phyloP scores from a whole-genome alignment of 2,797 vertebrate genomes.

The Acanthopagrus latus region DNA sequence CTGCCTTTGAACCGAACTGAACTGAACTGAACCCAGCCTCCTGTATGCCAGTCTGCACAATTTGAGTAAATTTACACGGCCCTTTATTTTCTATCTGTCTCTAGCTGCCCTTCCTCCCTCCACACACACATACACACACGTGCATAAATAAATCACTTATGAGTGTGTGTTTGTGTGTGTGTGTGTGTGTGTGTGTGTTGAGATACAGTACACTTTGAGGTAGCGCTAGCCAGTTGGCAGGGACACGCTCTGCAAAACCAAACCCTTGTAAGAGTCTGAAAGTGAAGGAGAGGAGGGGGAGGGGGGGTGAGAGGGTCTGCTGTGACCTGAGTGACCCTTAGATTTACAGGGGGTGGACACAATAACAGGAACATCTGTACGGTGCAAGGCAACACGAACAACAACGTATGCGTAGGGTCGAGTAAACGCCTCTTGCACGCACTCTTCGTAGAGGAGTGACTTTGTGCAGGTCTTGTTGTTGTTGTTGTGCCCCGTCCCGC shows the following conservation, averaged over 20 bases:
- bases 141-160: constrained; percentile 18
- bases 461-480: constrained; percentile 64
- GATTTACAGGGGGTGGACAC: constrained; percentile 52
- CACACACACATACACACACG: background rate
- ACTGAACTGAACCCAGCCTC: constrained; percentile 71
- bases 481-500: constrained; percentile 19
- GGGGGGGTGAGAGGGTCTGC: constrained; percentile 55
- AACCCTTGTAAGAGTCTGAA: constrained; percentile 61
- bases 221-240: constrained; percentile 65
- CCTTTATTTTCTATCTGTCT: constrained; percentile 48
- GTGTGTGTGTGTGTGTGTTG: constrained; percentile 11
- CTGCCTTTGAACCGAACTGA: constrained; percentile 74
- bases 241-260: constrained; percentile 59
- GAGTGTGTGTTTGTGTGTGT: background rate
- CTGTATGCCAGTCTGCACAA: constrained; percentile 55
- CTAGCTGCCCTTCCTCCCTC: background rate
- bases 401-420: constrained; percentile 26
- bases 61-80: constrained; percentile 54
- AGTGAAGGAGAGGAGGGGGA: constrained; percentile 35
- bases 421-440: constrained; percentile 27
- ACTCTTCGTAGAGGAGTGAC: constrained; percentile 25
- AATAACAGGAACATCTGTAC: constrained; percentile 61
- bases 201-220: constrained; percentile 56
- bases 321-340: constrained; percentile 67
- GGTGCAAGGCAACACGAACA: constrained; percentile 46